Percentiles rank a stretch among this genome's conserved stretches.
Conservation (phyloP, 2,113 vertebrate species). For the Kobus ellipsiprymnus region DNA sequence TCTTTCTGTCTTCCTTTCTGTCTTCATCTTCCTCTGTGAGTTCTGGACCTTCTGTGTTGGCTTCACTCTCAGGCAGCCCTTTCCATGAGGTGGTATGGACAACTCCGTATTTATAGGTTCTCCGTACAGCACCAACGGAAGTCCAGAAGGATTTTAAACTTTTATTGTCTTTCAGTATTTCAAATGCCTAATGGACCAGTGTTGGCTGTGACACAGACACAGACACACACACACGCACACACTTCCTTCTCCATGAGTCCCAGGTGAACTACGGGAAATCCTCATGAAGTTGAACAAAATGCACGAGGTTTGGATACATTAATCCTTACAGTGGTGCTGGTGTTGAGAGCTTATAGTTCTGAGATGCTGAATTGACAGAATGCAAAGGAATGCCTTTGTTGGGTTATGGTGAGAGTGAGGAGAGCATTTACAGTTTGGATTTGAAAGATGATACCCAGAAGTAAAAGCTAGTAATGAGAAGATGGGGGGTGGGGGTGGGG, state of each 20-base stretch:
- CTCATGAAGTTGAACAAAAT: not conserved
- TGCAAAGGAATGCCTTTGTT: not conserved
- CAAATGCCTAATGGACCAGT: not conserved
- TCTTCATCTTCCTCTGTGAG: not conserved
- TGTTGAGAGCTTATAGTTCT: not conserved
- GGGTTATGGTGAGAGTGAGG: not conserved
- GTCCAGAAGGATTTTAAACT: not conserved
- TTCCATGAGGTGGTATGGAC: not conserved
- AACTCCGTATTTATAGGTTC: not conserved
- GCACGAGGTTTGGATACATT: not conserved
- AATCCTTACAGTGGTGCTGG: not conserved
- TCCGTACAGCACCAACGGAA: not conserved
- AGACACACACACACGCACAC: not conserved
- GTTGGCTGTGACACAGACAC: not conserved
- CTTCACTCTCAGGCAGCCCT: not conserved
- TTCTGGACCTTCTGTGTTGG: not conserved
- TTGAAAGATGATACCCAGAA: not conserved
- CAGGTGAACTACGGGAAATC: not conserved
- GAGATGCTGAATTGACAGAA: not conserved
- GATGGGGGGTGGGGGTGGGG: accelerated
- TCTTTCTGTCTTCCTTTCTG: not conserved
- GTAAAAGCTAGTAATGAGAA: not conserved
- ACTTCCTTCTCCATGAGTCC: no score
- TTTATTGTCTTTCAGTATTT: not conserved
- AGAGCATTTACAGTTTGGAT: not conserved